These are phyloP conservation scores for Calameuta idolon DNA, from an alignment of 2,888 invertebrate genomes.

Conservation along the genomic window DNA sequence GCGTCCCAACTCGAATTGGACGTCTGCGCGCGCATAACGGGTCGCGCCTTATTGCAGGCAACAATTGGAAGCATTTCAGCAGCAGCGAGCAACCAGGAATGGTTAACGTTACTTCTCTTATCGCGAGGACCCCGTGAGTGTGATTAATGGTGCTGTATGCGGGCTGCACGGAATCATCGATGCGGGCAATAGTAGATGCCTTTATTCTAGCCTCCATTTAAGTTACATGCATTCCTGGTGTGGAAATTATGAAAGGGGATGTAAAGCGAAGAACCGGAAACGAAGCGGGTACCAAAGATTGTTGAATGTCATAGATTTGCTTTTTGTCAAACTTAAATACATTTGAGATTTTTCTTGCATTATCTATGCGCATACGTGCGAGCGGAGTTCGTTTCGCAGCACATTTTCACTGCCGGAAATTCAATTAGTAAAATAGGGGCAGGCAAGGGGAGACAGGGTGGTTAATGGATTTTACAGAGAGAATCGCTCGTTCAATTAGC, in stretches of 20 bases:
- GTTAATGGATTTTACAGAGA: background rate
- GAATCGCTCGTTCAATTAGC: background rate
- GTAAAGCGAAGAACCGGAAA: background rate
- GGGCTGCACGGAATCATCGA: background rate
- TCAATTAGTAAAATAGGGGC: constrained; percentile 28
- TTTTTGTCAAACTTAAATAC: background rate
- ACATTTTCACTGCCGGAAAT: constrained; percentile 25
- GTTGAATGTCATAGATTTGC: background rate
- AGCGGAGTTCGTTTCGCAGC: background rate
- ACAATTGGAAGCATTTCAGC: background rate
- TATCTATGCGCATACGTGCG: too few species aligned
- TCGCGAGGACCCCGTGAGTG: background rate
- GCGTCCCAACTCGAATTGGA: constrained; percentile 15
- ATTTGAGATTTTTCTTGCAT: too few species aligned
- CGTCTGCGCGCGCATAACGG: background rate
- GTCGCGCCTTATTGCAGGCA: background rate
- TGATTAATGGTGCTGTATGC: background rate
- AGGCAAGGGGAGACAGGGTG: background rate
- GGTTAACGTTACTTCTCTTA: background rate
- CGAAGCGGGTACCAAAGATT: background rate
- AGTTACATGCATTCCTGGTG: background rate
- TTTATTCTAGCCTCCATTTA: background rate
- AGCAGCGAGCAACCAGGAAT: background rate
- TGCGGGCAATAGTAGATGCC: background rate
- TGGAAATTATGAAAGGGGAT: background rate